Evolutionary conservation across 2,888 invertebrate species (phyloP), one percentile per base, ranked within the genome.

Genomic region (Catocala fraxini): DNA sequence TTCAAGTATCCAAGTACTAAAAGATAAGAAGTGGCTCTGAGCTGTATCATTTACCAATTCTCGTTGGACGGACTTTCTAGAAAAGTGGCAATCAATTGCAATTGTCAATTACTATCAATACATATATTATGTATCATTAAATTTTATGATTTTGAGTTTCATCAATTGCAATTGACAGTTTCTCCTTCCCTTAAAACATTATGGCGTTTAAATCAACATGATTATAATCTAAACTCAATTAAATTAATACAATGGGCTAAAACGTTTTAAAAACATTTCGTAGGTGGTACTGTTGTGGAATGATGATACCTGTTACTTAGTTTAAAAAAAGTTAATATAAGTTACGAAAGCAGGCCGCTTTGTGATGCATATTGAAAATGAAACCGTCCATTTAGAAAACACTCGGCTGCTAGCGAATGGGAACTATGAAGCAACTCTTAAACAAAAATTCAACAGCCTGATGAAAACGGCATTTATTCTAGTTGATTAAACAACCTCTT

Each of bases 271-370:
- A 63, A 72, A 68, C 67, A 70, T 71, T 70, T 75, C 65, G 58
- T 72, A 74, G 81, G 80, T 83, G 82, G 80, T 81, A 70, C 57
- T 68, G 71, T 59, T 68, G 77, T 86, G 87, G 87, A 87, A 87
- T 87, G 85, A 70, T 81, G 80, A 73, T 73, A 75, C 71, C 73
- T 77, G 79, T 70, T 75, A 73, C 63, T 53, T 65, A 69, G 25
- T 43, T 59, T 59, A 49, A 62, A 60, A n/a, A 46, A 35, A 62
- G 55, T 57, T 55, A 63, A 55, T 6, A 49, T 47, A 56, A 63
- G 43, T 51, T 57, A 63, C 56, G 58, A 66, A 68, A 67, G 49
- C 63, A 67, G 68, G 63, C 39, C 71, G 69, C 66, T 61, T 71
- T 73, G 71, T 78, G 79, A 71, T 78, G 65, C 65, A 61, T 68